phyloP scores from a whole-genome alignment of 1,140 invertebrate species.

The Zaprionus gabonicus region DNA sequence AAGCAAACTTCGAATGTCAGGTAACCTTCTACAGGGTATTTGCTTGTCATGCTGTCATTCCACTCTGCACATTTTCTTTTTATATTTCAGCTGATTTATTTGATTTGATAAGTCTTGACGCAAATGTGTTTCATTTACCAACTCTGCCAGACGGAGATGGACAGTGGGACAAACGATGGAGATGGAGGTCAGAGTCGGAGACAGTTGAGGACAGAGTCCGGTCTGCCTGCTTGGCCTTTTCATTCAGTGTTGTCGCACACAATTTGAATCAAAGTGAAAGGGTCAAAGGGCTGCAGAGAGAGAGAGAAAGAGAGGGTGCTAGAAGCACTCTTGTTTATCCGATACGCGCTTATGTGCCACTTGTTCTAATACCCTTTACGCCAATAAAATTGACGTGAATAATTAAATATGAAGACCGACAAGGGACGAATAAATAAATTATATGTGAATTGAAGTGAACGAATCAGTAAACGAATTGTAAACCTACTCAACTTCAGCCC shows the following conservation, averaged over 20 bases:
- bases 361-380: not conserved
- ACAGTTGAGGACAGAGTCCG: not conserved
- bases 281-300: not conserved
- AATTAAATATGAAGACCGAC: not conserved
- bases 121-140: conserved; percentile 70
- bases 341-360: conserved; percentile 11
- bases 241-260: conserved; percentile 33
- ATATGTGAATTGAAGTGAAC: not conserved
- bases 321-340: conserved; percentile 17
- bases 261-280: conserved; percentile 30
- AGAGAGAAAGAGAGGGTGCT: not conserved
- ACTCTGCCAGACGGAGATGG: conserved; percentile 5
- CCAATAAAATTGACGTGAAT: not conserved
- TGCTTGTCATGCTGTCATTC: not conserved
- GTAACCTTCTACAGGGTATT: not conserved
- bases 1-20: not conserved
- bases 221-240: conserved; percentile 25
- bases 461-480: not conserved
- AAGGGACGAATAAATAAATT: not conserved
- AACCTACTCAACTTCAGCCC: not conserved
- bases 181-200: not conserved
- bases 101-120: conserved; percentile 69
- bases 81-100: conserved; percentile 60
- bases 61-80: not conserved
- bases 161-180: not conserved